Percentiles rank a stretch among this genome's conserved stretches.
Conservation (phyloP, 1,140 invertebrate genomes). For the Chelonus insularis region DNA sequence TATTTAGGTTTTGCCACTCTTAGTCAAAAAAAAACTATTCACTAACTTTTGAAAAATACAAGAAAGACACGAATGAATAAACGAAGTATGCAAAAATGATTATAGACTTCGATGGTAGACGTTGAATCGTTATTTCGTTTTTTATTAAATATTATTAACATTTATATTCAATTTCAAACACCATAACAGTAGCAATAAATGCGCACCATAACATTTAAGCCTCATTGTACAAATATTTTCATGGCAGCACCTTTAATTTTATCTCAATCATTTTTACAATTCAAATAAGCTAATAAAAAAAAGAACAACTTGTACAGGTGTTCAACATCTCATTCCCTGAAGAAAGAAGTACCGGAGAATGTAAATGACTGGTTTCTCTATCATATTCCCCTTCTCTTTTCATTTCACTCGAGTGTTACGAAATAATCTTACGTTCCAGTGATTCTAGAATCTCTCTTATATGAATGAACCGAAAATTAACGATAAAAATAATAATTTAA, state of each 20-base stretch:
- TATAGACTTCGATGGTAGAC: no score
- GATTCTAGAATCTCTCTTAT: neutral
- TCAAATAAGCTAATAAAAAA: neutral
- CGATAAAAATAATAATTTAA: no score
- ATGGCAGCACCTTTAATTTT: neutral
- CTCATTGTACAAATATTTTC: neutral
- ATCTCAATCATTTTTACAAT: neutral
- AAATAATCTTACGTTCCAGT: slow-evolving; percentile 10
- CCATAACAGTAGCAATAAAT: neutral
- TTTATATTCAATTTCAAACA: no score
- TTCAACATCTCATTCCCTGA: slow-evolving; percentile 29
- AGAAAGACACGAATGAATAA: no score
- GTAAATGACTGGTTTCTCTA: slow-evolving; percentile 45
- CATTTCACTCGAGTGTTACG: slow-evolving; percentile 15
- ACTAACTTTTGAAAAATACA: no score
- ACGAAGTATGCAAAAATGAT: no score
- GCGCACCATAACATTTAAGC: no score
- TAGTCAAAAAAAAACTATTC: no score
- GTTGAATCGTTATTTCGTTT: no score
- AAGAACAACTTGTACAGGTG: slow-evolving; percentile 34
- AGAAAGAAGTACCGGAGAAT: slow-evolving; percentile 33
- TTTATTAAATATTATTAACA: no score
- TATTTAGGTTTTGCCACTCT: no score
- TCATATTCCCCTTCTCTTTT: slow-evolving; percentile 30
- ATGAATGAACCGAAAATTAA: neutral